Evolutionary conservation across 2,113 vertebrate species (phyloP), one percentile per base, ranked within the genome.

Genomic region (Tenebrosternarchus preto): DNA sequence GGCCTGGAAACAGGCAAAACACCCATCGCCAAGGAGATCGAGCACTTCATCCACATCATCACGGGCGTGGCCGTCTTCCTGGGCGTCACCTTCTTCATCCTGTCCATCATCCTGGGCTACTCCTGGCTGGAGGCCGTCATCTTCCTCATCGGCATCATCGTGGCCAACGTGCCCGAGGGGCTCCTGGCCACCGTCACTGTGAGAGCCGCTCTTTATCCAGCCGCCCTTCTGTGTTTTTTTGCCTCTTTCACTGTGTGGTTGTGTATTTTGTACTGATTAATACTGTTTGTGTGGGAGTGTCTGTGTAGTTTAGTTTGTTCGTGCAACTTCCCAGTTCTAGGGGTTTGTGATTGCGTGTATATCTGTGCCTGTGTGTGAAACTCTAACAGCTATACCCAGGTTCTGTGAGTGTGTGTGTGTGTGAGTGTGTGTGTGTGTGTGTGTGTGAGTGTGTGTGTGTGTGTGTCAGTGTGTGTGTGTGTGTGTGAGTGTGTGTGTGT

Each of bases 91-190:
- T 96, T 96, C 91, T 96, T 96, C 85, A 31, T 96, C 82, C 93
- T 96, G 71, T 95, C 96, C 1, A 87, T 96, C 85, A 87, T 94
- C 27, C 92, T 96, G 25, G 95, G 95, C 0, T 96, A 96, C 81
- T 17, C 0, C 84, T 97, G 96, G 96, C 92, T 97, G 0, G 95
- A 96, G 81, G 95, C 95, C 0, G 96, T 97, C 87, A 97, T 97
- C 89, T 97, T 97, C 92, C 95, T 97, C 87, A 97, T 97, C 1
- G 95, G 96, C 43, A 97, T 97, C 92, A 97, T 97, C 2, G 96
- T 96, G 12, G 96, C 96, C 61, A 97, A 97, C 25, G 96, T 97
- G 39, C 96, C 96, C 0, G 96, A 97, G 84, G 96, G 96, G 0
- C 93, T 96, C 68, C 93, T 97, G 92, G 96, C 96, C 80, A 97